Base-by-base conservation (phyloP, 1,140 invertebrate genomes). In the Pachyrhynchus sulphureomaculatus region DNA sequence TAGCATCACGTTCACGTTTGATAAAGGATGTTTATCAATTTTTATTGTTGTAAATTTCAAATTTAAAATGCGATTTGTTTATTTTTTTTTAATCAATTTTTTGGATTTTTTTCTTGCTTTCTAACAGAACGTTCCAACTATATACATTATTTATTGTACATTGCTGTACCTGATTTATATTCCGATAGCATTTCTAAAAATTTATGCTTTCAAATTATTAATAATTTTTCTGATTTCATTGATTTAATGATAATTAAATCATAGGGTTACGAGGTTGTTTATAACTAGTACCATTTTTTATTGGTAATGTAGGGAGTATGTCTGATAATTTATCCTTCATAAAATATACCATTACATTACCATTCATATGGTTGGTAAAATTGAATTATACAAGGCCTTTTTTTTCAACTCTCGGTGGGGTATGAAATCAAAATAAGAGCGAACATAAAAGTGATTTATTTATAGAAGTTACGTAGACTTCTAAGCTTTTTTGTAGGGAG, bases 101-200 rank as follows among this genome's bases (percentile, higher is more conserved):
- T 57, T 18, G 34, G 21, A 39, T 41, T 39, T 23, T 15, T 23
- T 42, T 26, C 26, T 13, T 44, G 13, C 20, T 55, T n/a, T 18
- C 5, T 39, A 9, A 29, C 10, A 36, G 39, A 13, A 21, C 32
- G 13, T 44, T 9, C 41, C 10, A n/a, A 12, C 21, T 12, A 21
- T 55, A 21, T 39, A 36, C 10, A n/a, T 29, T 42, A 42, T 47
- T 13, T 36, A 47, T n/a, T 47, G n/a, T 57, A 37, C 20, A 23
- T 24, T 55, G 20, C 54, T 57, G 42, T 45, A 47, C 41, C 41
- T 45, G 17, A 36, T n/a, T n/a, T n/a, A 57, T 45, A 44, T 12
- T 57, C 47, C 41, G 54, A 57, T 57, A 41, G 47, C 54, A 47
- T 36, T 13, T 47, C 21, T 47, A 47, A 47, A 51, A 51, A 51